Percentiles rank a stretch among this genome's conserved stretches.
phyloP scores from a whole-genome alignment of 2,113 vertebrate genomes.

The Mustela lutreola region DNA sequence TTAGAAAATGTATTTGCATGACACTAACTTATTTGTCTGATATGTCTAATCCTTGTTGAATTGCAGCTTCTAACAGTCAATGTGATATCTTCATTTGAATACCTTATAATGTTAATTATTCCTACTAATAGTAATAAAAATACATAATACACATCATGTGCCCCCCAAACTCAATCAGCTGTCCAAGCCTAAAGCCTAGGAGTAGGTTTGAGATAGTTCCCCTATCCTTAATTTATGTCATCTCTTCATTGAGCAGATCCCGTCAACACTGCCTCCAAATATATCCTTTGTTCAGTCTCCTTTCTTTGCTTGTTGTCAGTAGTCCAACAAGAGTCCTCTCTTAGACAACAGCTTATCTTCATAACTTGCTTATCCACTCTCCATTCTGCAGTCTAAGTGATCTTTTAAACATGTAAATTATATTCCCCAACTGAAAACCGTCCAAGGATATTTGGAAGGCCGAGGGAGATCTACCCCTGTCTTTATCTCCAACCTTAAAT shows the following conservation, averaged over 20 bases:
- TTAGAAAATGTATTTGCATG: background rate
- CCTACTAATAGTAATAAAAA: background rate
- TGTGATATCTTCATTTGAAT: slow-evolving; percentile 38
- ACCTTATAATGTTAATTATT: background rate
- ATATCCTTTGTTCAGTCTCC: background rate
- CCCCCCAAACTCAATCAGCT: background rate
- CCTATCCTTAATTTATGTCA: background rate
- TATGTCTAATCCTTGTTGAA: background rate
- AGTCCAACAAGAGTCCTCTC: background rate
- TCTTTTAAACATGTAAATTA: slow-evolving; percentile 8
- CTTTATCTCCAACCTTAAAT: background rate
- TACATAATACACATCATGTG: background rate
- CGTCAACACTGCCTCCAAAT: background rate
- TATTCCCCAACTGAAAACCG: background rate
- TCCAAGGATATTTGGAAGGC: background rate
- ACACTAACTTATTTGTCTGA: background rate
- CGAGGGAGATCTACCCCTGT: background rate
- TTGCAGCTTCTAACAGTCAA: background rate
- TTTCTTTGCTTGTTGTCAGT: background rate
- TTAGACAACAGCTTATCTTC: background rate
- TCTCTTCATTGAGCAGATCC: background rate
- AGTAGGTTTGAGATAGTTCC: background rate
- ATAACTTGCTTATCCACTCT: background rate
- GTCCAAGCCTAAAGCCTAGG: background rate
- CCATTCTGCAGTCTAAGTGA: background rate